A percentile compares a stretch with the other conserved stretches of the same genome.
Evolutionary conservation across 2,888 invertebrate genomes (phyloP).

Genomic region (Paralinhomoeus sp.): DNA sequence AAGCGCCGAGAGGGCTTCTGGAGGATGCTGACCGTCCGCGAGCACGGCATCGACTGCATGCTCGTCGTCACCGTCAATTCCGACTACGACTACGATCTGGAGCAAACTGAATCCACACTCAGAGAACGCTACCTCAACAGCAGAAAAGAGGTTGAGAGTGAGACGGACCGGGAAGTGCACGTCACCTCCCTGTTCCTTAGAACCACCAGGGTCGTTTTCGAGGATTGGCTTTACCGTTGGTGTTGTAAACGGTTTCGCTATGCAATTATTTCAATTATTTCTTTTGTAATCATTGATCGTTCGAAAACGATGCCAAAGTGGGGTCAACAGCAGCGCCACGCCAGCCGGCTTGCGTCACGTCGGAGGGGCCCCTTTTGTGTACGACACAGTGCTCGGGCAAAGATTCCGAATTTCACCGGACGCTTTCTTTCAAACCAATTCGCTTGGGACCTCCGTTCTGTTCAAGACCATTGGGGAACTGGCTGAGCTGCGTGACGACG

Average conservation of each 20-base stretch:
- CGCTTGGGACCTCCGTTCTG: slow-evolving; percentile 40
- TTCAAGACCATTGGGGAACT: slow-evolving; percentile 59
- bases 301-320: slow-evolving; percentile 24
- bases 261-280: background rate
- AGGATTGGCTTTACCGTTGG: too few relatives aligned
- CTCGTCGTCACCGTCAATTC: slow-evolving; percentile 57
- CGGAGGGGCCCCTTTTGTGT: slow-evolving; percentile 29
- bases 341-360: slow-evolving; percentile 9
- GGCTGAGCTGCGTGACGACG: slow-evolving; percentile 38
- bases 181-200: too few relatives aligned
- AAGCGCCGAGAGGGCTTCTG: slow-evolving; percentile 37
- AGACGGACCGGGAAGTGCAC: too few relatives aligned
- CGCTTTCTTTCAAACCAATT: slow-evolving; percentile 36
- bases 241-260: too few relatives aligned
- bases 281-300: background rate
- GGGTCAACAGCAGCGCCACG: slow-evolving; percentile 30
- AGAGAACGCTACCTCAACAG: slow-evolving; percentile 5
- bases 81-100: background rate
- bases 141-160: slow-evolving; percentile 1
- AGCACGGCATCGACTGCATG: slow-evolving; percentile 50
- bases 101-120: slow-evolving; percentile 8
- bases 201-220: too few relatives aligned
- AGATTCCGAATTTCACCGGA: slow-evolving; percentile 31
- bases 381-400: slow-evolving; percentile 26
- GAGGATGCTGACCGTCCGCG: slow-evolving; percentile 56